A percentile compares a stretch with the other conserved stretches of the same genome.
phyloP scores from a whole-genome alignment of 1,140 invertebrate species.

The Temnothorax nylanderi region DNA sequence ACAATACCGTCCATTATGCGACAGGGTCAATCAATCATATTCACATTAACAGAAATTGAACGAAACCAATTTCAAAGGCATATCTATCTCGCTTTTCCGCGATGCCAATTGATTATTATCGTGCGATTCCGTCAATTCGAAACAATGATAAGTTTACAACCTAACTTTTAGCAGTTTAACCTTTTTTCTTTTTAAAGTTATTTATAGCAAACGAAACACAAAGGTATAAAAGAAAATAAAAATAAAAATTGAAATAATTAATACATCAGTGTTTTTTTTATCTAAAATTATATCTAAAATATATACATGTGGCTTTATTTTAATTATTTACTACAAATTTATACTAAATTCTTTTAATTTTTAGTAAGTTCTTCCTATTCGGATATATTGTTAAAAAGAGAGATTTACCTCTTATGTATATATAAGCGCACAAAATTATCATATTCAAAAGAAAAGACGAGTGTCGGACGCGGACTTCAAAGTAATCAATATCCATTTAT shows the following conservation, averaged over 20 bases:
- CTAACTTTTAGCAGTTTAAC: neutral
- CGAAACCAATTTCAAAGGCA: neutral
- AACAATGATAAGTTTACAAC: neutral
- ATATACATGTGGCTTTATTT: neutral
- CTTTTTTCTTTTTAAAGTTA: neutral
- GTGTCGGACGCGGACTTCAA: neutral
- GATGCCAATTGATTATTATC: neutral
- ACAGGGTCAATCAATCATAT: slow-evolving; percentile 34
- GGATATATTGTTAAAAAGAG: neutral
- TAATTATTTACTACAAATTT: neutral
- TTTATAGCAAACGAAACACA: neutral
- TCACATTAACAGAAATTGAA: neutral
- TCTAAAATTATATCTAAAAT: neutral
- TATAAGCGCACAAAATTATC: neutral
- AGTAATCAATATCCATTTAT: slow-evolving; percentile 22
- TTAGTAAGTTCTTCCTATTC: neutral
- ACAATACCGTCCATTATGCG: neutral
- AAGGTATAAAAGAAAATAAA: neutral
- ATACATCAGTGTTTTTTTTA: slow-evolving; percentile 4
- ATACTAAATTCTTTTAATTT: slow-evolving; percentile 1
- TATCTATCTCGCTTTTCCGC: neutral
- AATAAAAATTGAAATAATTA: neutral
- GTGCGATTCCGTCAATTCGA: neutral
- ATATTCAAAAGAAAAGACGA: neutral
- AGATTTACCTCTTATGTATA: neutral